These are phyloP conservation scores for Stenopsyche tienmushanensis DNA, from an alignment of 1,140 invertebrate species.

Conservation along the genomic window DNA sequence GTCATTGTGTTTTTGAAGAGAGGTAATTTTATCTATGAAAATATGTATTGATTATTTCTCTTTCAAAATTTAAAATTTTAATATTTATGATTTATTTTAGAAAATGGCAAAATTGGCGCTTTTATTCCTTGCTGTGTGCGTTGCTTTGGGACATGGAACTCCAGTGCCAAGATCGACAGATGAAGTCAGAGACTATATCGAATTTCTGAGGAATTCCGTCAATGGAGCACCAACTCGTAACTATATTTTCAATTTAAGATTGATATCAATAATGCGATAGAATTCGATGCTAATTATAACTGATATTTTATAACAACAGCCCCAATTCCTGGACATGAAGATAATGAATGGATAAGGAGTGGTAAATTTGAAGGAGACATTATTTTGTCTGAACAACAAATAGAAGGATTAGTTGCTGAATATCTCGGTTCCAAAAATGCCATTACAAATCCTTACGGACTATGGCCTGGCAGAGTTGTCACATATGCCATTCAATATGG, in stretches of 20 bases:
- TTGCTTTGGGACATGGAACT: neutral
- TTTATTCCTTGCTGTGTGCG: neutral
- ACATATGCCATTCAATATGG: slow-evolving; percentile 64
- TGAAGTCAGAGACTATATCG: neutral
- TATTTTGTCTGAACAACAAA: slow-evolving; percentile 50
- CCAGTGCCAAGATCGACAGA: neutral
- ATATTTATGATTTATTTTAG: too few relatives aligned
- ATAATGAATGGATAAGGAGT: slow-evolving; percentile 52
- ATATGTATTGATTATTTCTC: neutral
- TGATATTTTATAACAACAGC: neutral
- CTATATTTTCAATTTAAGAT: neutral
- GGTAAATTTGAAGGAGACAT: slow-evolving; percentile 57
- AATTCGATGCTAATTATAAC: neutral
- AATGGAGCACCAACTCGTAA: neutral
- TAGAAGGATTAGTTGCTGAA: slow-evolving; percentile 48
- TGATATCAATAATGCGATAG: neutral
- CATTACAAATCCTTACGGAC: slow-evolving; percentile 58
- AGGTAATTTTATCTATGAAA: neutral
- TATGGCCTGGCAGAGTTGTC: slow-evolving; percentile 65
- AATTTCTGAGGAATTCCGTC: neutral
- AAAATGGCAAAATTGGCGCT: neutral
- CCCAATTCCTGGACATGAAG: neutral
- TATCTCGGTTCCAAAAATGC: slow-evolving; percentile 58
- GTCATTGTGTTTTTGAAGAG: neutral
- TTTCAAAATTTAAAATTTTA: neutral